Evolutionary conservation across 2,113 vertebrate species (phyloP), one percentile per base, ranked within the genome.

Genomic region (Sterna hirundo): DNA sequence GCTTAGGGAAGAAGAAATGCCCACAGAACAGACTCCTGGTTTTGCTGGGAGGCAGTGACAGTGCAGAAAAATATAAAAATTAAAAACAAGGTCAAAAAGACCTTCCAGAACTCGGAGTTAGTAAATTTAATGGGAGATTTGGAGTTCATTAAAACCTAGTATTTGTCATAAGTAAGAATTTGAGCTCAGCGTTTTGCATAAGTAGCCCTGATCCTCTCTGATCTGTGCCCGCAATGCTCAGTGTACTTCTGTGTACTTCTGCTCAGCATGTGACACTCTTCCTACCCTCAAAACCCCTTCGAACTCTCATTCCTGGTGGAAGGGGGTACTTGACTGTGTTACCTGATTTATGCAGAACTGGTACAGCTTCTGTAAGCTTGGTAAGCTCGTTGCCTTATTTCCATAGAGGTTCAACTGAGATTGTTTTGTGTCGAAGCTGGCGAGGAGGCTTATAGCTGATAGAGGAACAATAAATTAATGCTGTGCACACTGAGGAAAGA

Each of bases 101-200:
- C 36, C 12, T 82, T 85, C 40, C 42, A 71, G 52, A 93, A 51
- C 4, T 46, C 38, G 60, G 40, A 75, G 9, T 38, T n/a, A 40
- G 13, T 80, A 52, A 62, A 66, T 71, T 65, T 62, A 52, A 19
- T 49, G 27, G 42, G n/a, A 64, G 10, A 58, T 36, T 25, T 57
- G 17, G 42, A 34, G n/a, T 62, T 75, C 5, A 3, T 65, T 52
- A 84, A 89, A 74, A 61, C 14, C 20, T 86, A 19, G 2, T 38
- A 19, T 69, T 89, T 84, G 26, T 61, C 7, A 4, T 65, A 20
- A 66, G 15, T 40, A 25, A 85, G 38, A 88, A 40, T 25, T 8
- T 19, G 30, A 69, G 14, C 17, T 64, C 58, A n/a, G 4, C 0
- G 0, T 77, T 80, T 86, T 38, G 1, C 25, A 5, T 47, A 42